Base-by-base conservation (phyloP, 1,140 invertebrate species). In the Eciton burchellii region DNA sequence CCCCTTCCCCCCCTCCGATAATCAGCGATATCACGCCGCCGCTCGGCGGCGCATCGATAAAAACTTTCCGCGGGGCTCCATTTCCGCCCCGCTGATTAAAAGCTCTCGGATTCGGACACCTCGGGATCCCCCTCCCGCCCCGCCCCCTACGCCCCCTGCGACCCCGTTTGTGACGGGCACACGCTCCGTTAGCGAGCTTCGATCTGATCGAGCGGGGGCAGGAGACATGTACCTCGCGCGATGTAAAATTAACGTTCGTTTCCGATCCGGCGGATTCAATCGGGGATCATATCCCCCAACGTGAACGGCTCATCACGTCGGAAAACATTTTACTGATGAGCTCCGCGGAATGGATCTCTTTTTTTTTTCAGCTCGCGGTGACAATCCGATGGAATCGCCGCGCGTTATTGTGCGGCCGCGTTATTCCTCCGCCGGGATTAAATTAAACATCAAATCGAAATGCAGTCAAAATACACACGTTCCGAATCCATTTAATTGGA, bases 11-110 rank as follows among this genome's bases (percentile, higher is more conserved):
- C n/a, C n/a, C 41, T 19, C 72, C 72, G 57, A 63, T 63, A 62
- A 74, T 76, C 74, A 45, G 35, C 49, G 24, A 56, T 57, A 79
- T 79, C 63, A 79, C 74, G n/a, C 12, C 49, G n/a, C 70, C 65
- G 35, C 26, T 62, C 52, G 52, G 14, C 24, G n/a, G n/a, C n/a
- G n/a, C n/a, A n/a, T 29, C 45, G 43, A 62, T 79, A 45, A 79
- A 77, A 66, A 54, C 35, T 79, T 57, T 79, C n/a, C 24, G 19
- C 21, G 24, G 16, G 24, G 49, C 56, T 70, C n/a, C 70, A 70
- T 29, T 56, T 68, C n/a, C 47, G 21, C n/a, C 11, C 54, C 62
- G 41, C 16, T 56, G 62, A 77, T 79, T 79, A 57, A 43, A 79
- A 79, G 63, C 63, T 45, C 43, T 68, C 35, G 35, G 35, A 56